Percentiles rank a stretch among this genome's conserved stretches.
Conservation (phyloP, 2,113 vertebrate genomes). For the Eublepharis macularius region DNA sequence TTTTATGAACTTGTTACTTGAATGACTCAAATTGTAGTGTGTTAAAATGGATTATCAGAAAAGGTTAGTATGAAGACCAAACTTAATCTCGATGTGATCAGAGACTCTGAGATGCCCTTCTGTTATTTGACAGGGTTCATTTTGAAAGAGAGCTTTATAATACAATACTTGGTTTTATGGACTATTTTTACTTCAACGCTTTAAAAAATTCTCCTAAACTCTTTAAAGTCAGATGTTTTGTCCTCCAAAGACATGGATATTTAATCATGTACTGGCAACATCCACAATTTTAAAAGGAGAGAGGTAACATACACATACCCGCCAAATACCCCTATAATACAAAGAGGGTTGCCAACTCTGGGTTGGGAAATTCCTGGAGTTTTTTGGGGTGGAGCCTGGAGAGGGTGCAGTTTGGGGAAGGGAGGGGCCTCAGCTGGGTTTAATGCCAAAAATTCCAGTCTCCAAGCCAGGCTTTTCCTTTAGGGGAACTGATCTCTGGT, state of each 20-base stretch:
- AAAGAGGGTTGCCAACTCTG: too few species aligned
- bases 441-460: too few species aligned
- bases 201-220: constrained; percentile 40
- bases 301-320: not conserved
- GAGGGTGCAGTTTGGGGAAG: too few species aligned
- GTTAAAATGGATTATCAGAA: not conserved
- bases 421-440: too few species aligned
- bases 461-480: too few species aligned
- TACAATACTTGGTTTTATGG: not conserved
- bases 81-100: constrained; percentile 8
- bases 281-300: constrained; percentile 56
- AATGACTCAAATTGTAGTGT: constrained; percentile 1
- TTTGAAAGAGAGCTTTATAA: not conserved
- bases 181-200: not conserved
- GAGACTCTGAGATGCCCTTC: not conserved
- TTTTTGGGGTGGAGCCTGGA: too few species aligned
- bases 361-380: too few species aligned
- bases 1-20: not conserved
- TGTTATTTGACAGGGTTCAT: not conserved
- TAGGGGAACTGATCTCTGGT: too few species aligned
- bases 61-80: not conserved
- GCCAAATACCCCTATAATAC: too few species aligned
- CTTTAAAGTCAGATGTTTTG: constrained; percentile 10
- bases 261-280: constrained; percentile 48
- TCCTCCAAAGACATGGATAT: constrained; percentile 51